Conservation (phyloP, 2,113 vertebrate species). For the Lontra canadensis region DNA sequence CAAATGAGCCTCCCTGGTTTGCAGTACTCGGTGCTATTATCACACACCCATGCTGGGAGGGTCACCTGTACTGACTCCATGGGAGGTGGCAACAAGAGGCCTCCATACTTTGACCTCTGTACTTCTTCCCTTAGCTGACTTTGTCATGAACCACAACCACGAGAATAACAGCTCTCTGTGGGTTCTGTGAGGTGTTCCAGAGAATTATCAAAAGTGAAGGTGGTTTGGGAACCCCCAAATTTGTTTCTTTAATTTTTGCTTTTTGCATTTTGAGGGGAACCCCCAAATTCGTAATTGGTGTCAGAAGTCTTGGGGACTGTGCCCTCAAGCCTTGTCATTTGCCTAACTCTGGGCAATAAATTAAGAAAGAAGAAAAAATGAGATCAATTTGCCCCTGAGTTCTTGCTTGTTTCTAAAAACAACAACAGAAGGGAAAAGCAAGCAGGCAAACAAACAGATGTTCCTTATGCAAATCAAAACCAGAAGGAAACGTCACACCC, state of each 20-base stretch:
- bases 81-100: background rate
- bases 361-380: background rate
- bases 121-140: background rate
- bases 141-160: background rate
- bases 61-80: background rate
- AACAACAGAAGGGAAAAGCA: background rate
- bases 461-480: background rate
- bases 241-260: background rate
- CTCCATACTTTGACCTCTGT: background rate
- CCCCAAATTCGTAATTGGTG: background rate
- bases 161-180: background rate
- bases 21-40: background rate
- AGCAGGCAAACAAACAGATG: background rate
- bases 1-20: background rate
- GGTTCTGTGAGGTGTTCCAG: background rate
- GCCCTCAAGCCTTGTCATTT: background rate
- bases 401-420: background rate
- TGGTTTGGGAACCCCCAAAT: background rate
- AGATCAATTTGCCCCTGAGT: background rate
- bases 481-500: background rate
- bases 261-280: background rate
- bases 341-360: background rate
- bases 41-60: background rate
- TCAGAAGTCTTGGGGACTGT: background rate
- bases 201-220: background rate